Conservation (phyloP, 2,797 vertebrate genomes). For the Paratrypauchen microcephalus region DNA sequence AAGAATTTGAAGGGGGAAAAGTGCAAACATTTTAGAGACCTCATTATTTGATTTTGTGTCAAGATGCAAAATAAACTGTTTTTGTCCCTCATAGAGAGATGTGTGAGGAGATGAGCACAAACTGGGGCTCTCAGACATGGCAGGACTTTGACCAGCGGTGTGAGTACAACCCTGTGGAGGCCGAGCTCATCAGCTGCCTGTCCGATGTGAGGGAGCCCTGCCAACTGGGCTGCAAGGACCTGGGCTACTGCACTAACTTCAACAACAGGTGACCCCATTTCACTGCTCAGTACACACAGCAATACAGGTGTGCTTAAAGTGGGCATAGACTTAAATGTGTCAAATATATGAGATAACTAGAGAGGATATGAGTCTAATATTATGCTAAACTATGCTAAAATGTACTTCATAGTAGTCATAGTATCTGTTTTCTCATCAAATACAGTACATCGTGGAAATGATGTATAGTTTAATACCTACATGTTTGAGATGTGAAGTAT, state of each 20-base stretch:
- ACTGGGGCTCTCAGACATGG: conserved; percentile 97
- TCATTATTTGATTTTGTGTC: neutral
- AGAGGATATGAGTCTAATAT: neutral
- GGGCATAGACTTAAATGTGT: neutral
- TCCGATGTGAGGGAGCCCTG: conserved; percentile 96
- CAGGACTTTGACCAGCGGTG: conserved; percentile 96
- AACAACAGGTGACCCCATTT: conserved; percentile 88
- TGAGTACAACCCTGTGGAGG: conserved; percentile 93
- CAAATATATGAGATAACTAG: neutral
- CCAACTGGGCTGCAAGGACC: conserved; percentile 96
- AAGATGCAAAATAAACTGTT: neutral
- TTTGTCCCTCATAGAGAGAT: conserved; percentile 80
- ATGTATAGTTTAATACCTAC: no score
- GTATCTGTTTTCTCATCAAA: no score
- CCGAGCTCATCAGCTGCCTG: conserved; percentile 93
- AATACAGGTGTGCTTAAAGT: neutral
- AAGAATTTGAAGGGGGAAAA: neutral
- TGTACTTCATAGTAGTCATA: no score
- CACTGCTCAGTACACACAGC: neutral
- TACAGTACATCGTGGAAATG: no score
- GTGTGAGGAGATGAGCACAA: conserved; percentile 94
- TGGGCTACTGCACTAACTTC: conserved; percentile 98
- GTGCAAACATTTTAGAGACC: neutral
- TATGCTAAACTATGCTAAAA: neutral
- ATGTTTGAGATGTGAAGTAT: neutral